phyloP scores from a whole-genome alignment of 2,888 invertebrate genomes.

The Hoplodrina blanda region DNA sequence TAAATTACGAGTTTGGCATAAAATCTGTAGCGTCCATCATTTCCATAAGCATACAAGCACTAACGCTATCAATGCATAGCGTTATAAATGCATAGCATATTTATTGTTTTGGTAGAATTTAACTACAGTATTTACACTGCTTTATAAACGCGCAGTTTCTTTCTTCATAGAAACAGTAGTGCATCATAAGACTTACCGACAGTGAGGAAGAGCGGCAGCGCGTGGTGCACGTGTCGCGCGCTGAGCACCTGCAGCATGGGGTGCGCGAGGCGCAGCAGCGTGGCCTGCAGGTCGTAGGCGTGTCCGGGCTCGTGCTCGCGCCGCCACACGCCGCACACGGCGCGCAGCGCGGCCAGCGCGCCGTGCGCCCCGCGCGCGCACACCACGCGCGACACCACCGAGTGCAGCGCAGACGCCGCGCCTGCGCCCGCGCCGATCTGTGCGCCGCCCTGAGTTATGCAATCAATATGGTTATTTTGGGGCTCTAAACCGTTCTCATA shows the following conservation, averaged over 20 bases:
- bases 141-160: too few relatives aligned
- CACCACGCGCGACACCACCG: slow-evolving; percentile 82
- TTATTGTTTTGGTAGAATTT: too few relatives aligned
- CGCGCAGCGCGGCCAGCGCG: slow-evolving; percentile 76
- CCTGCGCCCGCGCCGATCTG: slow-evolving; percentile 83
- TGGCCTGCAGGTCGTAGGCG: slow-evolving; percentile 75
- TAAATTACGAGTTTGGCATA: too few relatives aligned
- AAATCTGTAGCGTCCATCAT: too few relatives aligned
- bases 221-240: slow-evolving; percentile 91
- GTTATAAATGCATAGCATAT: too few relatives aligned
- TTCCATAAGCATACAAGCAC: too few relatives aligned
- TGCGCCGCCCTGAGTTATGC: slow-evolving; percentile 74
- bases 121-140: too few relatives aligned
- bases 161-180: too few relatives aligned
- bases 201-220: slow-evolving; percentile 94
- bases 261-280: slow-evolving; percentile 92
- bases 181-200: slow-evolving; percentile 72
- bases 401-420: slow-evolving; percentile 80
- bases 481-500: background rate
- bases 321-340: slow-evolving; percentile 92
- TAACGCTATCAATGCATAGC: too few relatives aligned
- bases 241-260: slow-evolving; percentile 92
- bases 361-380: slow-evolving; percentile 78
- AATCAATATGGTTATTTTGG: too few relatives aligned
- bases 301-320: slow-evolving; percentile 79